Conservation (phyloP, 2,888 invertebrate genomes). For the Pteria penguin region DNA sequence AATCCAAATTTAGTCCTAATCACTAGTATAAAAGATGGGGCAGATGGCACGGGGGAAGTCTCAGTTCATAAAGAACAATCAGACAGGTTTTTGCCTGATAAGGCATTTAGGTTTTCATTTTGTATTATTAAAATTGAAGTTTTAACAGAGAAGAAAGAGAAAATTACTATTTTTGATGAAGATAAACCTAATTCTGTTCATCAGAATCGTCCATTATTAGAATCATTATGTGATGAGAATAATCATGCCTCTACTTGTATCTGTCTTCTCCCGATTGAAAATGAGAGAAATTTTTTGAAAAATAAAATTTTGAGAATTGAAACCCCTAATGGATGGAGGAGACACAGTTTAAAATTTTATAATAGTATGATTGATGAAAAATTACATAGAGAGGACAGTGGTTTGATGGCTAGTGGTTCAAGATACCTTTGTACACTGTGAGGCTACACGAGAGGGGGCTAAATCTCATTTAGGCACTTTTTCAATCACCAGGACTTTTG, state of each 20-base stretch:
- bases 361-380: conserved; percentile 25
- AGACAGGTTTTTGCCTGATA: conserved; percentile 23
- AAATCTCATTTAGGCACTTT: conserved; percentile 14
- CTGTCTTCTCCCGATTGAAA: conserved; percentile 18
- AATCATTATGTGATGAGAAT: conserved; percentile 18
- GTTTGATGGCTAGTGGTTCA: conserved; percentile 14
- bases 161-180: conserved; percentile 22
- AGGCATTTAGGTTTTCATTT: conserved; percentile 39
- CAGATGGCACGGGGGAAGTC: conserved; percentile 34
- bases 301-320: conserved; percentile 6
- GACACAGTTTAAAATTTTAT: conserved; percentile 6
- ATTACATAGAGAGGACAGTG: neutral
- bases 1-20: conserved; percentile 18
- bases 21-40: conserved; percentile 31
- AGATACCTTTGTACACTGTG: conserved; percentile 15
- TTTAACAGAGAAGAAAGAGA: neutral
- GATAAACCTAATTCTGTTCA: conserved; percentile 28
- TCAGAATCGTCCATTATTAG: conserved; percentile 6
- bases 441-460: conserved; percentile 1
- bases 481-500: neutral
- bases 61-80: conserved; percentile 23
- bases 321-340: neutral
- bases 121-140: conserved; percentile 29
- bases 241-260: neutral
- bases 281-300: conserved; percentile 7